A percentile compares a stretch with the other conserved stretches of the same genome.
Conservation (phyloP, 2,113 vertebrate genomes). For the Eretmochelys imbricata region DNA sequence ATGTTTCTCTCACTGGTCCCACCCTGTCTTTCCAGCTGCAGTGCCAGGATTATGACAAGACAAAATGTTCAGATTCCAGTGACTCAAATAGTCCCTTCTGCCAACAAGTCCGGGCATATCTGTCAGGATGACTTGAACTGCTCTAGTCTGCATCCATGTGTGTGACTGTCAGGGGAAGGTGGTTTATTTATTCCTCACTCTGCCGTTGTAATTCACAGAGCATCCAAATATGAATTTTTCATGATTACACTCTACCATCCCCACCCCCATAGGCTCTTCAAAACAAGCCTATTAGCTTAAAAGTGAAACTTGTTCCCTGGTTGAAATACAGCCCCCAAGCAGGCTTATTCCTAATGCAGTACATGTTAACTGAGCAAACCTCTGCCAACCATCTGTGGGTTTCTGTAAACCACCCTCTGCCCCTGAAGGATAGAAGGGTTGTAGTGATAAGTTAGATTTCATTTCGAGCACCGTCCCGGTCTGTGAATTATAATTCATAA, state of each 20-base stretch:
- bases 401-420: not conserved
- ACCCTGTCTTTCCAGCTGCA: not conserved
- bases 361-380: too few species aligned
- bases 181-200: not conserved
- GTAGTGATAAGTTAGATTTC: not conserved
- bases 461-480: too few species aligned
- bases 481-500: too few species aligned
- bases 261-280: not conserved
- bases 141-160: not conserved
- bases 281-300: not conserved
- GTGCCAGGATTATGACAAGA: not conserved
- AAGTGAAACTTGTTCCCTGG: not conserved
- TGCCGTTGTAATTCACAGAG: not conserved
- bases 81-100: not conserved
- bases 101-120: not conserved
- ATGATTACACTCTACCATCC: not conserved
- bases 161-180: not conserved
- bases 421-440: not conserved
- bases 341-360: not conserved
- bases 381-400: not conserved
- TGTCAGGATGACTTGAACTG: not conserved
- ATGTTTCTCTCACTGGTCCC: not conserved
- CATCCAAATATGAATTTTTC: not conserved
- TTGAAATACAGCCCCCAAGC: not conserved
- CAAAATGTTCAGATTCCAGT: not conserved